These are phyloP conservation scores for Lobophora halterata DNA, from an alignment of 2,888 invertebrate genomes.

Conservation along the genomic window DNA sequence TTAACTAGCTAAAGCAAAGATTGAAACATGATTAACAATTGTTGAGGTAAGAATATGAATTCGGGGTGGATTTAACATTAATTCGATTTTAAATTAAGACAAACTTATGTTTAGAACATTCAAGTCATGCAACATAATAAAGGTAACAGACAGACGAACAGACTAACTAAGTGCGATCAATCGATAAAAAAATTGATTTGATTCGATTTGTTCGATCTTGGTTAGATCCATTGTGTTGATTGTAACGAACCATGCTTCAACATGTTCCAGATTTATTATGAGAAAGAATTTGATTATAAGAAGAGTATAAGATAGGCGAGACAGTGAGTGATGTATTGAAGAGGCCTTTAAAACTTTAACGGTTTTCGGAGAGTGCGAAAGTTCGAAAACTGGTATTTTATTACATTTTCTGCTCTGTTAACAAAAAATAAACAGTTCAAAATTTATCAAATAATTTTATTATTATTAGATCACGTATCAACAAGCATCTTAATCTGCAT, in stretches of 20 bases:
- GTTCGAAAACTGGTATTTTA: too few species aligned
- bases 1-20: background rate
- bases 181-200: slow-evolving; percentile 43
- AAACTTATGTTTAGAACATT: slow-evolving; percentile 33
- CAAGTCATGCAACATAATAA: slow-evolving; percentile 58
- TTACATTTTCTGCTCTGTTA: too few species aligned
- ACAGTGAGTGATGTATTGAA: too few species aligned
- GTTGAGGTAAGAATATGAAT: background rate
- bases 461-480: too few species aligned
- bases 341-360: too few species aligned
- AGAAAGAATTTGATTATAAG: slow-evolving; percentile 24
- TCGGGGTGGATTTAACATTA: background rate
- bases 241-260: slow-evolving; percentile 22
- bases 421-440: too few species aligned
- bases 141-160: too few species aligned
- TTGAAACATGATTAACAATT: background rate
- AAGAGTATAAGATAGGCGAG: slow-evolving; percentile 7
- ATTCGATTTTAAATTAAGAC: slow-evolving; percentile 18
- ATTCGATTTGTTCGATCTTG: slow-evolving; percentile 50
- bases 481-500: too few species aligned
- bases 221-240: slow-evolving; percentile 40
- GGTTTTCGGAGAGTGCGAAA: too few species aligned
- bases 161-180: slow-evolving; percentile 35
- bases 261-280: slow-evolving; percentile 19
- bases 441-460: too few species aligned